Base-by-base conservation (phyloP, 2,797 vertebrate genomes). In the Anguilla obscura region DNA sequence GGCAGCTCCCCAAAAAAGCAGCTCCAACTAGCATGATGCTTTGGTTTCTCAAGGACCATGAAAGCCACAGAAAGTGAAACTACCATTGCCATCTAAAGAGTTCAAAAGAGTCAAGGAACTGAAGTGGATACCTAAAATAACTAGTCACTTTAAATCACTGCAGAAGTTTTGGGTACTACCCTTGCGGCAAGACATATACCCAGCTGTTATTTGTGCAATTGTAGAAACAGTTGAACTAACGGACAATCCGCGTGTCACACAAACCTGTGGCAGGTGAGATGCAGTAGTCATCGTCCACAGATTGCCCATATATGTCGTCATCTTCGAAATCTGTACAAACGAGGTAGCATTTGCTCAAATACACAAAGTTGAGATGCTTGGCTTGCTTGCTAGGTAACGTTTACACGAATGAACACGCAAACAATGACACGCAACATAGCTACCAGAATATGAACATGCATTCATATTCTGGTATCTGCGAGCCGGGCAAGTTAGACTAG, bases 221-320 rank as follows among this genome's bases (percentile, higher is more conserved):
- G 9, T 71, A 27, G 66, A 30, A 12, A 71, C 66, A 30, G 54
- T 24, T 66, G 21, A 66, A 5, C 36, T 66, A 66, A 66, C n/a
- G 21, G 36, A 48, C 45, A n/a, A 9, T n/a, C 40, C 24, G 16
- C 9, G 45, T 48, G 56, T 56, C n/a, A 82, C 1, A 54, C 96
- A 90, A 92, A 99, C 98, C 98, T 96, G 99, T 99, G 93, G 98
- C 98, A 91, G 98, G 99, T 40, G 98, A 99, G 95, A 99, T 99
- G 91, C 99, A 98, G 92, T 97, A 99, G 92, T 99, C 98, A 94
- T 99, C 99, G 71, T 99, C 98, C 88, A 99, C 97, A 58, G 99
- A 99, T 1, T 99, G 98, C 79, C 99, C 98, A 92, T 98, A 99
- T 86, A 99, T 63, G 93, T 99, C 98, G 92, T 99, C 98, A 90